Base-by-base conservation (phyloP, 2,888 invertebrate species). In the Synergus itoensis region DNA sequence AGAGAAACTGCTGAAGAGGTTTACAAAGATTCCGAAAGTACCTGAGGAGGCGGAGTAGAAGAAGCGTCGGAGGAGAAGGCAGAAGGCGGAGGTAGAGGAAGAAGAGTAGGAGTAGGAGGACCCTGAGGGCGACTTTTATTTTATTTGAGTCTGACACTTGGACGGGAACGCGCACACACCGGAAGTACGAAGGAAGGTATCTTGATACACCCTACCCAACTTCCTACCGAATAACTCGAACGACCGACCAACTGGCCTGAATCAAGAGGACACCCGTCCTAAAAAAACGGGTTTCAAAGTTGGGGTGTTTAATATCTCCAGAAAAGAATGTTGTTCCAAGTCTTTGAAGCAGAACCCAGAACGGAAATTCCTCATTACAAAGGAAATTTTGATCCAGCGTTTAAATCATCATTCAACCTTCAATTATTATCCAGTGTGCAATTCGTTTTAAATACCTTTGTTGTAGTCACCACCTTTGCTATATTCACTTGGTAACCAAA, bases 101-200 rank as follows among this genome's bases (percentile, higher is more conserved):
- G 78, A 76, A 80, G 69, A 78, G 76, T 76, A 79, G 84, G 77
- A 84, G 81, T 63, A 83, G 81, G 82, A 82, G 83, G 80, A 84
- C 85, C 87, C 86, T 80, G 84, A 86, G 88, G 88, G 86, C 87
- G 86, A 87, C 86, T 90, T 90, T 90, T 90, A 88, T 90, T 90
- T 91, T 91, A 90, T 90, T 90, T 88, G 86, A 88, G 88, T 85
- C 88, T 88, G 90, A 89, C 88, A 88, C 89, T 89, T 88, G 85
- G 89, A 84, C 87, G 90, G 80, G 90, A 87, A 83, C 87, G 87
- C 85, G 82, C 84, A 83, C 85, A 83, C 83, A 87, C 89, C 89
- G 89, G 89, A 89, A 89, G 87, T 89, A 63, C 76, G 77, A 80
- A 67, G 64, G 76, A 73, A 73, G 60, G 65, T 73, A 60, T 67